Evolutionary conservation across 2,888 invertebrate species (phyloP).

Genomic region (Aethes cnicana): DNA sequence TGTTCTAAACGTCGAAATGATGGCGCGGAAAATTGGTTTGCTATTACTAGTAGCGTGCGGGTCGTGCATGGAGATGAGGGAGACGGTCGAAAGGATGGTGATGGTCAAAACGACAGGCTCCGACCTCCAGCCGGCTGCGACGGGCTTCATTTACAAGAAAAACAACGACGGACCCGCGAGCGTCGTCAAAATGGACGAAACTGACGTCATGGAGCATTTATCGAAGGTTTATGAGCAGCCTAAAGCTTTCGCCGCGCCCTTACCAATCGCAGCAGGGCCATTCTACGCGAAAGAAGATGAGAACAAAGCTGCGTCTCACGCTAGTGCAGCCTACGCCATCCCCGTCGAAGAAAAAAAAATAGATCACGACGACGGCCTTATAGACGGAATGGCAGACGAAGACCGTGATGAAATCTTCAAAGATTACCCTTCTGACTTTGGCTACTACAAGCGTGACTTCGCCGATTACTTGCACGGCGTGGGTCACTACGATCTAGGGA

Average conservation of each 20-base stretch:
- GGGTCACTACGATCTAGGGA: conserved; percentile 54
- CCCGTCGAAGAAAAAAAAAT: conserved; percentile 64
- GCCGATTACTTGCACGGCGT: conserved; percentile 62
- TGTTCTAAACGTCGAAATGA: conserved; percentile 55
- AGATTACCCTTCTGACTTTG: conserved; percentile 56
- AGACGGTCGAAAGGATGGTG: conserved; percentile 78
- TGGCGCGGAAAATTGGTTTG: conserved; percentile 60
- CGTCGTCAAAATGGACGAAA: conserved; percentile 72
- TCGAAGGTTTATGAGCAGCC: conserved; percentile 65
- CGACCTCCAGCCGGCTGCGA: conserved; percentile 83
- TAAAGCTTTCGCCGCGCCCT: conserved; percentile 58
- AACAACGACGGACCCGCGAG: conserved; percentile 72
- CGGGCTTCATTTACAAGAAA: conserved; percentile 81
- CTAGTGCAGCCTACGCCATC: conserved; percentile 54
- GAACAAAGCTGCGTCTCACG: conserved; percentile 52
- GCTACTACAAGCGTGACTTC: conserved; percentile 60
- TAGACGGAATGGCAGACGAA: conserved; percentile 61
- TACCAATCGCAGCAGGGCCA: conserved; percentile 52
- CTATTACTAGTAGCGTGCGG: conserved; percentile 49
- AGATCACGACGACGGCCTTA: conserved; percentile 41
- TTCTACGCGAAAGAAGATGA: conserved; percentile 56
- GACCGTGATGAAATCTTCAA: conserved; percentile 61
- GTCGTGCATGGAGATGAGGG: conserved; percentile 71
- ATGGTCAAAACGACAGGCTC: conserved; percentile 81
- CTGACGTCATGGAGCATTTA: conserved; percentile 70